Evolutionary conservation across 2,797 vertebrate species (phyloP), one percentile per base, ranked within the genome.

Genomic region (Chiloscyllium punctatum): DNA sequence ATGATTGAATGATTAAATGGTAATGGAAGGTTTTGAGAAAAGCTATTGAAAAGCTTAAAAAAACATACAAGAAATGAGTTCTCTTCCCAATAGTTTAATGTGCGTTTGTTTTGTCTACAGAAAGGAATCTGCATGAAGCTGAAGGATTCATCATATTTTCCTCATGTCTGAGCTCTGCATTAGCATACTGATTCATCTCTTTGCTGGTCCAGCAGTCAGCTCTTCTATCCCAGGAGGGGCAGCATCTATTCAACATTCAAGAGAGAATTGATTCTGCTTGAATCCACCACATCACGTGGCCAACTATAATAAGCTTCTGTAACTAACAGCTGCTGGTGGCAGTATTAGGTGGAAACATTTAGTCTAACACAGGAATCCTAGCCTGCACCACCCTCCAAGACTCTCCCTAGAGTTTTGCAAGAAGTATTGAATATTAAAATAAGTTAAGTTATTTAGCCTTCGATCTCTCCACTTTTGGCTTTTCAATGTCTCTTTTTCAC

Each of bases 281-380:
- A 96, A 96, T 97, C 92, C 96, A 96, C 96, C 97, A 97, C 97
- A 97, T 98, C 97, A 97, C 97, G 96, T 97, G 97, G 97, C 96
- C 97, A 97, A 97, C 96, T 96, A 97, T 97, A 97, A 96, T 97
- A 97, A 97, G 95, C 96, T 82, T 96, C 95, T 82, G 77, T 96
- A 96, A 96, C 97, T 97, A 97, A 97, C 97, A 98, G 97, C 97
- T 98, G 97, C 97, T 97, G 96, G 96, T 97, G 97, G 96, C 97
- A 97, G 97, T 97, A 97, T 97, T 97, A 97, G 97, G 96, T 95
- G 88, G 96, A 98, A 98, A 97, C 97, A 97, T 97, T 98, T 97
- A 97, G 97, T 98, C 97, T 97, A 96, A 98, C 98, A 97, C 97
- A 94, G 95, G 96, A 96, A 95, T 68, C 42, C 37, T 87, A 77